A percentile compares a stretch with the other conserved stretches of the same genome.
Evolutionary conservation across 2,113 vertebrate genomes (phyloP).

Genomic region (Sula dactylatra): DNA sequence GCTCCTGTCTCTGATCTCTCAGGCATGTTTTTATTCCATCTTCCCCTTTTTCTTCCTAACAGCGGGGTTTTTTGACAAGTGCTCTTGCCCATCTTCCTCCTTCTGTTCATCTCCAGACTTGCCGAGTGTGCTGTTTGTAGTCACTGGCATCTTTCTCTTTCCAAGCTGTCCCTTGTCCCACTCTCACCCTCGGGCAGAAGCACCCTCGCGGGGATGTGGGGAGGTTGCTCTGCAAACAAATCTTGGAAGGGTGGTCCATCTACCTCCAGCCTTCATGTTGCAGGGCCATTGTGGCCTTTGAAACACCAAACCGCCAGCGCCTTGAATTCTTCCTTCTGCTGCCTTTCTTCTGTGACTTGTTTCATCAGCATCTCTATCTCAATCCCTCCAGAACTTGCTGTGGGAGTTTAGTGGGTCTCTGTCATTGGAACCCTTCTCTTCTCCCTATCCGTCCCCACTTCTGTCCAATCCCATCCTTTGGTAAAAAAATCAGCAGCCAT

Average conservation of each 20-base stretch:
- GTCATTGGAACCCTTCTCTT: neutral
- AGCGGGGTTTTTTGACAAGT: rapidly evolving
- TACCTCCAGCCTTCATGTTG: rapidly evolving
- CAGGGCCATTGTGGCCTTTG: neutral
- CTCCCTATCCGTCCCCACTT: neutral
- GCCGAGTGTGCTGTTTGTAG: rapidly evolving
- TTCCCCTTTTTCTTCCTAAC: neutral
- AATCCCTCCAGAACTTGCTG: neutral
- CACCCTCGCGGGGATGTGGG: neutral
- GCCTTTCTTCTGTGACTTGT: neutral
- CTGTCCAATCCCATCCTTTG: neutral
- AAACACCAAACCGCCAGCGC: rapidly evolving
- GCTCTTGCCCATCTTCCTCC: neutral
- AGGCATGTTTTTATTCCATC: neutral
- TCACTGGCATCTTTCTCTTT: neutral
- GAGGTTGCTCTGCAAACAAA: neutral
- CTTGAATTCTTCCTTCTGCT: neutral
- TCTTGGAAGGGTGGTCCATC: too few relatives aligned
- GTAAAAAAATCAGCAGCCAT: neutral
- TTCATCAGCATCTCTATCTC: neutral
- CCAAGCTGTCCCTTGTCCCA: neutral
- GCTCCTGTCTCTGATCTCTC: neutral
- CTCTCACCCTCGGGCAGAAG: neutral
- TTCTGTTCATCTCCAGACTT: neutral
- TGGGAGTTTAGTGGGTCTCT: neutral